Evolutionary conservation across 2,797 vertebrate species (phyloP).

Genomic region (Poecilia velifera): DNA sequence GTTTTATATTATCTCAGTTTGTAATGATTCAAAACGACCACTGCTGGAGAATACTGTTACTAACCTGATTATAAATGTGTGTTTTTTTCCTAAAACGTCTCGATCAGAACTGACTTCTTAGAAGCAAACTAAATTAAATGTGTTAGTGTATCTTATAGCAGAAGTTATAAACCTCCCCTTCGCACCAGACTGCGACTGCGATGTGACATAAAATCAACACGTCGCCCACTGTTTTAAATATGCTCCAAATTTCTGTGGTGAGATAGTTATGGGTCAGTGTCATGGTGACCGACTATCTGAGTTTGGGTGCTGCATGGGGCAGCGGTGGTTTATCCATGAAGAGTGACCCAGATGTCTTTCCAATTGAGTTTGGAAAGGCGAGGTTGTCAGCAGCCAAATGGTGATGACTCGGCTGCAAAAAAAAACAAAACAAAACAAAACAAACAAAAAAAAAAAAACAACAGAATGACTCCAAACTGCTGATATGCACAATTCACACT

Average conservation of each 20-base stretch:
- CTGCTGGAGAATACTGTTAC: neutral
- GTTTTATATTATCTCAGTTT: conserved; percentile 26
- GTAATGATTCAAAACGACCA: conserved; percentile 10
- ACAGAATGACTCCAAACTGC: neutral
- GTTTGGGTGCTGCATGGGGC: neutral
- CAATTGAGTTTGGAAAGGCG: neutral
- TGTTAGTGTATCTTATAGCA: neutral
- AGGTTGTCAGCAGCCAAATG: neutral
- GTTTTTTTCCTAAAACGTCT: conserved; percentile 12
- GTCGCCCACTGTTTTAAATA: neutral
- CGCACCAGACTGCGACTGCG: neutral
- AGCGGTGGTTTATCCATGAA: neutral
- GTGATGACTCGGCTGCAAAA: neutral
- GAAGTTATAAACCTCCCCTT: neutral
- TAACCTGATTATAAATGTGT: conserved; percentile 10
- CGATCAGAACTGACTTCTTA: neutral
- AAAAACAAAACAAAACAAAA: no score
- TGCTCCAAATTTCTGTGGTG: neutral
- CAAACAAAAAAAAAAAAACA: neutral
- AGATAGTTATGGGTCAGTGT: neutral
- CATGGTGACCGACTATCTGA: neutral
- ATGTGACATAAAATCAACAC: neutral
- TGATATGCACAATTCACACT: neutral
- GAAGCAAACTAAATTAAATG: conserved; percentile 11
- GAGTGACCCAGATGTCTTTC: neutral